Base-by-base conservation (phyloP, 2,113 vertebrate species). In the Dipodomys merriami region DNA sequence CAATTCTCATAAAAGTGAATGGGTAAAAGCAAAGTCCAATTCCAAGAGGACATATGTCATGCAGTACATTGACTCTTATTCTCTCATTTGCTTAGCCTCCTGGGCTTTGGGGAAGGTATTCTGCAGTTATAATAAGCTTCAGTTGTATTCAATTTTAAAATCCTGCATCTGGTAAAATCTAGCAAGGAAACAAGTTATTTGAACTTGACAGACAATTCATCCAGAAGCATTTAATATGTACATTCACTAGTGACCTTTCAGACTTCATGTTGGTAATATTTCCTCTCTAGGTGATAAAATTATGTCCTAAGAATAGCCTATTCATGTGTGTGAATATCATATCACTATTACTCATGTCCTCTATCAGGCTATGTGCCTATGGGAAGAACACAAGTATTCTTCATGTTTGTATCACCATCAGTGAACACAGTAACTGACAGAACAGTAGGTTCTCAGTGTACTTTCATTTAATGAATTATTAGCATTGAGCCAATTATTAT, bases 171-270 rank as follows among this genome's bases (percentile, higher is more conserved):
- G 29, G 22, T 76, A 49, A 87, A 89, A 84, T 20, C 25, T 62
- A 93, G 57, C 25, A 90, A 69, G 19, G 84, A 81, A 91, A 72
- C 33, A 94, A 57, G 7, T 96, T 94, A 90, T 69, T 90, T 83
- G 68, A 91, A 91, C 29, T 91, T 93, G 82, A 94, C 46, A 78
- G 62, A 94, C 4, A 91, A 10, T 91, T 65, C 27, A 90, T 94
- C 53, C 93, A 82, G 64, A 93, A 94, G 57, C 18, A 60, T 83
- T 90, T 73, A 95, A 84, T 87, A 95, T 11, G 46, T 93, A 93
- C 25, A 82, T 22, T 94, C 39, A 89, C 25, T 29, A 90, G n/a
- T 95, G 81, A 93, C 73, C 73, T 96, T 96, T 94, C 20, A 94
- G 78, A 89, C 11, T 91, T 30, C 19, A 84, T 71, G 27, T 83